Evolutionary conservation across 2,888 invertebrate species (phyloP), one percentile per base, ranked within the genome.

Genomic region (Pocota personata): DNA sequence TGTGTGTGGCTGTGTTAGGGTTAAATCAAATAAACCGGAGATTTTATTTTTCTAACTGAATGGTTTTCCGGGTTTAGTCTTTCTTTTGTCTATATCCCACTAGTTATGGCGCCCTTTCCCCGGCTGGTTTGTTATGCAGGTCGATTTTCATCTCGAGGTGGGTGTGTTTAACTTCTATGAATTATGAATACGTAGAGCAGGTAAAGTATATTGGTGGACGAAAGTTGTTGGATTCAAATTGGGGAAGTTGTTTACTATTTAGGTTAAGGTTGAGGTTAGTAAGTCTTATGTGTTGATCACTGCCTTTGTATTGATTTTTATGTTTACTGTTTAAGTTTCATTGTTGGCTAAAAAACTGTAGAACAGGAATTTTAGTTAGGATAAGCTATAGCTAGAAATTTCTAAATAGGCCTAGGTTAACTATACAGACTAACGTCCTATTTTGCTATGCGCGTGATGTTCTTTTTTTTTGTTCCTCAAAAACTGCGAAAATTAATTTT

Each of bases 1-100:
- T 35, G 10, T 37, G 37, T 37, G 30, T 6, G 27, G 21, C 35
- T 46, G 32, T 27, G 32, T 21, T 62, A 37, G 67, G 57, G 79
- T 79, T 64, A 64, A 79, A 86, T 80, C 72, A 72, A 86, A 75
- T 84, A 76, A 80, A 86, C 75, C 50, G 64, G 64, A 76, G 71
- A 86, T 72, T 82, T 82, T 77, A 82, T 82, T 46, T 19, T 67
- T 62, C 27, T 24, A 71, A 57, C 37, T 57, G 50, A 71, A 64
- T 71, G 57, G 8, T 32, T 50, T 43, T 62, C 27, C 19, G 24
- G 67, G 10, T 19, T 57, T 30, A 40, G 48, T n/a, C 30, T 14
- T 55, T 27, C 16, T 58, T 27, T 27, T 77, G 46, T 72, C 10
- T 37, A 19, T 40, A 43, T 35, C 46, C 12, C 30, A 37, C 10